Base-by-base conservation (phyloP, 2,797 vertebrate genomes). In the Phyllotis vaccarum region DNA sequence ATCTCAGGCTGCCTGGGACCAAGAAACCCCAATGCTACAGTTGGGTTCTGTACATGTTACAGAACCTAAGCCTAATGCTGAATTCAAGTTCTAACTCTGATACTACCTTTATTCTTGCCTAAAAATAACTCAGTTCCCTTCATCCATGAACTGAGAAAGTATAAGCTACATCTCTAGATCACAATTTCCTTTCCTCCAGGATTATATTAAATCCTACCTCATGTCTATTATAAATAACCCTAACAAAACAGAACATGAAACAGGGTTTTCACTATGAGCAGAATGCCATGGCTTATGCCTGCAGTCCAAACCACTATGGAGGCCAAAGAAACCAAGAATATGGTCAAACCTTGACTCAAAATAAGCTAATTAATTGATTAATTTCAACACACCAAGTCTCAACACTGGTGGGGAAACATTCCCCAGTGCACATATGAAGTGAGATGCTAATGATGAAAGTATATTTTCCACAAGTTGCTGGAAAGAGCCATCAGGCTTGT, bases 211-310 rank as follows among this genome's bases (percentile, higher is more conserved):
- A 46, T 13, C 58, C 43, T 22, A 49, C 66, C 12, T 86, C 14
- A 81, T 56, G 27, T 62, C 88, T 94, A 31, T 72, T 60, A 91
- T 52, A 43, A 79, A 91, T 52, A 43, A 79, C 16, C 78, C n/a
- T 93, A 90, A 34, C 60, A 37, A 82, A 54, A 90, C 46, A 95
- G 24, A 27, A 49, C 40, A 92, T 17, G 34, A 90, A 31, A 75
- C 79, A 27, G 27, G 8, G 2, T 24, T 93, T 93, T 72, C 24
- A 46, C 3, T 46, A 34, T 21, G 37, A 82, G n/a, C n/a, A 86
- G 37, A 12, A 21, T 4, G 4, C 6, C 29, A 19, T 56, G 78
- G 58, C 24, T 14, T 85, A 49, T 34, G 19, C 24, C 64, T 52
- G 34, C 13, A 62, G 52, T 11, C 64, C 40, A 46, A 62, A 52